Evolutionary conservation across 2,888 invertebrate genomes (phyloP), one percentile per base, ranked within the genome.

Genomic region (Ophioninae sp.): DNA sequence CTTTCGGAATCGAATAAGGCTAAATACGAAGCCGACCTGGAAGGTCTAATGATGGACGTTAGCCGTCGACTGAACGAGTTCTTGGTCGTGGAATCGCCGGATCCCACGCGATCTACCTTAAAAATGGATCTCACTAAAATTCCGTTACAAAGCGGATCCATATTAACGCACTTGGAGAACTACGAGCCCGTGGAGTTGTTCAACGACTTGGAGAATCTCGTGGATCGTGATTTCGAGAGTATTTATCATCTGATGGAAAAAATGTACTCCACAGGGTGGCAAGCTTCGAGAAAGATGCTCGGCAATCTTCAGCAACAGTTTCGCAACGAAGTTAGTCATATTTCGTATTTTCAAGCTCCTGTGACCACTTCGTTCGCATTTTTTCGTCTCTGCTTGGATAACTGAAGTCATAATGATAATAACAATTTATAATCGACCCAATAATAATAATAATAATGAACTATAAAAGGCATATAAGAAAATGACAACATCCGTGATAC

Each of bases 181-280:
- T 81, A 83, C 57, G 78, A 85, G 20, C 62, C 81, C 56, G 65
- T 76, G 13, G 64, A 73, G 17, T 59, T 87, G 23, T 85, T 85
- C 69, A 44, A 82, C n/a, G 64, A 78, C 44, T 57, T 85, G 44
- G 79, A 70, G 5, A 59, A 20, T 6, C 75, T 81, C 21, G 39
- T 85, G 3, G 85, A 86, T 73, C 73, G 37, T 7, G 83, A 86
- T 23, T 65, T 86, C 0, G 13, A 80, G n/a, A 83, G 72, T 30
- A 76, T 84, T 57, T 73, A 78, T 17, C 56, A 69, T 79, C n/a
- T 85, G 5, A 39, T 70, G 1, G 57, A 84, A n/a, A 76, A 61
- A 17, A 70, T 85, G 56, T 85, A 75, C 39, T n/a, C 75, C 8
- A 50, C 68, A 10, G 85, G 87, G 8, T 87, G 84, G 85, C 21